Evolutionary conservation across 2,113 vertebrate species (phyloP).

Genomic region (Dromiciops gliroides): DNA sequence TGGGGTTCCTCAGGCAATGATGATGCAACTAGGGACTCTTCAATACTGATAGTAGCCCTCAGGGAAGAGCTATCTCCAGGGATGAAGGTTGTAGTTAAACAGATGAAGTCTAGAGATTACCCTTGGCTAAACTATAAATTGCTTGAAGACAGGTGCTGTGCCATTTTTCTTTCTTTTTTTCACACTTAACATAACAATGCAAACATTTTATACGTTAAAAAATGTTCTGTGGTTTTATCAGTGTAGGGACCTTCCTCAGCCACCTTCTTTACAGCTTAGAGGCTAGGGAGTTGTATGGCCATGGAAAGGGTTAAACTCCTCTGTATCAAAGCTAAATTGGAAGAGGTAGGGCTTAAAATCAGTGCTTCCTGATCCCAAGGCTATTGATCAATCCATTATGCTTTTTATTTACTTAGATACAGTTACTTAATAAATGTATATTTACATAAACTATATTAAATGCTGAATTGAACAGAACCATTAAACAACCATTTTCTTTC

Average conservation of each 20-base stretch:
- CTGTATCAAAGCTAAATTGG: not conserved
- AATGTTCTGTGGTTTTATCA: not conserved
- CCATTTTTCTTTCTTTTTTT: not conserved
- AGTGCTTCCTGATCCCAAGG: not conserved
- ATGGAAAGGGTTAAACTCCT: not conserved
- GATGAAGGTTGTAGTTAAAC: not conserved
- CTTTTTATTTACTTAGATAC: not conserved
- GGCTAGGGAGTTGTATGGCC: rapidly evolving
- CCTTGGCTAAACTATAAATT: not conserved
- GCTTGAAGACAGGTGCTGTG: not conserved
- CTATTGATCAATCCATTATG: not conserved
- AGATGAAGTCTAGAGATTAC: not conserved
- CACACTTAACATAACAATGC: not conserved
- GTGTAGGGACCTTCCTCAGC: not conserved
- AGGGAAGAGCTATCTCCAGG: not conserved
- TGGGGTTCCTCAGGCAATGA: not conserved
- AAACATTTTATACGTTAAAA: not conserved
- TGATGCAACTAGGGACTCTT: not conserved
- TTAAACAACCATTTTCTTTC: not conserved
- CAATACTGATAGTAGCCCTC: not conserved
- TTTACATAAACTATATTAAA: not conserved
- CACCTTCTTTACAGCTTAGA: not conserved
- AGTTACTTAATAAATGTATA: not conserved
- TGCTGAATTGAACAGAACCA: not conserved
- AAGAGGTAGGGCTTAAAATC: not conserved